Percentiles rank a stretch among this genome's conserved stretches.
Conservation (phyloP, 2,113 vertebrate genomes). For the Pluvianellus socialis region DNA sequence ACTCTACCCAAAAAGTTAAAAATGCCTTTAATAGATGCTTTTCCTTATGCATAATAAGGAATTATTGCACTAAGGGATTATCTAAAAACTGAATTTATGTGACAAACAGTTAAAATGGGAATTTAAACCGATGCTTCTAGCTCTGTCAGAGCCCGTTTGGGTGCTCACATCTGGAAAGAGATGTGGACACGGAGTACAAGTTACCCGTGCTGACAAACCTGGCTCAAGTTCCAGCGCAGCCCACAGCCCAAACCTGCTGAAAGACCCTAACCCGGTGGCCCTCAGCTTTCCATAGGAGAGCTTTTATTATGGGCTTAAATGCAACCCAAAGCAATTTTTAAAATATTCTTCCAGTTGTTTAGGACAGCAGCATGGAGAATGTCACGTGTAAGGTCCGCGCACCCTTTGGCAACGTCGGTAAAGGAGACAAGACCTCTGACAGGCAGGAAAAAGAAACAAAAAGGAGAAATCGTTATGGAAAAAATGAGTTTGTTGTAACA, state of each 20-base stretch:
- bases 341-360: neutral
- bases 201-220: neutral
- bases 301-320: neutral
- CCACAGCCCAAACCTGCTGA: neutral
- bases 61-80: slow-evolving; percentile 31
- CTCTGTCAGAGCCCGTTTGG: neutral
- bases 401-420: neutral
- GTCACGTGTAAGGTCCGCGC: fast-evolving
- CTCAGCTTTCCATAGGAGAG: neutral
- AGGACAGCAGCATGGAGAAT: neutral
- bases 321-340: neutral
- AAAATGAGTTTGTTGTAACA: neutral
- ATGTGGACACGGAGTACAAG: neutral
- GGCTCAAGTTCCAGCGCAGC: too few species aligned
- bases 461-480: neutral
- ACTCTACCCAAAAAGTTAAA: slow-evolving; percentile 41
- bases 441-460: neutral
- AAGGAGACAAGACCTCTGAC: neutral
- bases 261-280: neutral
- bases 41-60: slow-evolving; percentile 27
- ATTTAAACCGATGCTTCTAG: neutral
- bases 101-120: neutral
- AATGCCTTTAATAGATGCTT: neutral
- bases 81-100: slow-evolving; percentile 2
- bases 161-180: neutral